Evolutionary conservation across 2,797 vertebrate genomes (phyloP).

Genomic region (Ctenosaura bakeri): DNA sequence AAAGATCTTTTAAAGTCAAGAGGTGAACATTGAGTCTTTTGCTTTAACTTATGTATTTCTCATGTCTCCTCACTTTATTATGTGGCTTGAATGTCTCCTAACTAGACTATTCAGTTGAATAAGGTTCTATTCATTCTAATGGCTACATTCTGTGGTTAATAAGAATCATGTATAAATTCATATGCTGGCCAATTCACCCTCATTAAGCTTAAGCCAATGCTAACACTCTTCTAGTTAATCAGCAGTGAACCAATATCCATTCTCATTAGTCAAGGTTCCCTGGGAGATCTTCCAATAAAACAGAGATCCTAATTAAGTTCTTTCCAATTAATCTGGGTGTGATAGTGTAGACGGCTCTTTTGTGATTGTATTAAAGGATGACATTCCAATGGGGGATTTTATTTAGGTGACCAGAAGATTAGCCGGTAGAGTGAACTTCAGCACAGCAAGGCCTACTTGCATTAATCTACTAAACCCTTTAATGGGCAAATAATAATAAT

Average conservation of each 20-base stretch:
- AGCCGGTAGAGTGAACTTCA: not conserved
- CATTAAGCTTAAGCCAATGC: slow-evolving; percentile 20
- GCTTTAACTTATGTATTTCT: not conserved
- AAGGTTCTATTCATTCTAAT: not conserved
- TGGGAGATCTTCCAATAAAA: slow-evolving; percentile 50
- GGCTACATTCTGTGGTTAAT: slow-evolving; percentile 18
- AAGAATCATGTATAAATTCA: slow-evolving; percentile 29
- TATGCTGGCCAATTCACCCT: not conserved
- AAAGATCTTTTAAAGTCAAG: not conserved
- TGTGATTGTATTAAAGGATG: not conserved
- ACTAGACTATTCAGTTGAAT: not conserved
- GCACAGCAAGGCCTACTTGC: not conserved
- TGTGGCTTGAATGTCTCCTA: not conserved
- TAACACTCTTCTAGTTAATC: slow-evolving; percentile 50
- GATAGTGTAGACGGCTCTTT: slow-evolving; percentile 41
- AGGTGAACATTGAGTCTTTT: not conserved
- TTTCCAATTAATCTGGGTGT: slow-evolving; percentile 60
- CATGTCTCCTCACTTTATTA: not conserved
- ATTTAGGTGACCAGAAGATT: slow-evolving; percentile 9
- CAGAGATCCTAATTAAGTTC: slow-evolving; percentile 55
- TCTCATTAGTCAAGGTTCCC: slow-evolving; percentile 60
- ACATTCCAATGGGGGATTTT: slow-evolving; percentile 25
- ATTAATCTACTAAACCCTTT: not conserved
- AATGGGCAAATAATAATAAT: not conserved
- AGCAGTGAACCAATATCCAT: slow-evolving; percentile 48